Conservation (phyloP, 1,140 invertebrate species). For the Oncopeltus fasciatus region DNA sequence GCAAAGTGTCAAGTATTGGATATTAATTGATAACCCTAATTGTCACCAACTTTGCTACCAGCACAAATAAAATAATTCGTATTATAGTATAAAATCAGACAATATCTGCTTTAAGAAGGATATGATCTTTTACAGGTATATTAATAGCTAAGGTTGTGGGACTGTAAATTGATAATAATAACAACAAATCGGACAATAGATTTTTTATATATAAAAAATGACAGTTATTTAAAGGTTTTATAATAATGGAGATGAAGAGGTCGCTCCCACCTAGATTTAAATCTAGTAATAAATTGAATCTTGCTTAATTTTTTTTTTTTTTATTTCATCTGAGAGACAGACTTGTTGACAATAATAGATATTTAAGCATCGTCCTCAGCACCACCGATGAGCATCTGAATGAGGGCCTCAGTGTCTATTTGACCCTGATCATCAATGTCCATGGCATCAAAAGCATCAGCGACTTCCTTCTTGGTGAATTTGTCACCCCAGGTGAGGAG, state of each 20-base stretch:
- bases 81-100: too few species aligned
- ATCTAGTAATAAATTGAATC: too few species aligned
- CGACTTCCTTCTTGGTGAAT: conserved; percentile 81
- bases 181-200: not conserved
- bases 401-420: conserved; percentile 76
- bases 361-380: conserved; percentile 24
- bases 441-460: conserved; percentile 90
- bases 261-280: too few species aligned
- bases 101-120: too few species aligned
- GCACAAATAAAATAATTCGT: too few species aligned
- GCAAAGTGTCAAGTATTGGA: too few species aligned
- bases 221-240: not conserved
- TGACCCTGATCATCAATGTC: conserved; percentile 83
- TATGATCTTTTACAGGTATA: too few species aligned
- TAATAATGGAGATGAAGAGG: not conserved
- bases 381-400: conserved; percentile 25
- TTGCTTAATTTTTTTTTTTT: not conserved
- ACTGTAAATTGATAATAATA: not conserved
- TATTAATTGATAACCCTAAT: too few species aligned
- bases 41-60: too few species aligned
- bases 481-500: conserved; percentile 94
- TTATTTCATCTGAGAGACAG: not conserved
- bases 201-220: not conserved
- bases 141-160: too few species aligned
- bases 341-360: not conserved